A percentile compares a stretch with the other conserved stretches of the same genome.
Evolutionary conservation across 2,797 vertebrate species (phyloP).

Genomic region (Coendou prehensilis): DNA sequence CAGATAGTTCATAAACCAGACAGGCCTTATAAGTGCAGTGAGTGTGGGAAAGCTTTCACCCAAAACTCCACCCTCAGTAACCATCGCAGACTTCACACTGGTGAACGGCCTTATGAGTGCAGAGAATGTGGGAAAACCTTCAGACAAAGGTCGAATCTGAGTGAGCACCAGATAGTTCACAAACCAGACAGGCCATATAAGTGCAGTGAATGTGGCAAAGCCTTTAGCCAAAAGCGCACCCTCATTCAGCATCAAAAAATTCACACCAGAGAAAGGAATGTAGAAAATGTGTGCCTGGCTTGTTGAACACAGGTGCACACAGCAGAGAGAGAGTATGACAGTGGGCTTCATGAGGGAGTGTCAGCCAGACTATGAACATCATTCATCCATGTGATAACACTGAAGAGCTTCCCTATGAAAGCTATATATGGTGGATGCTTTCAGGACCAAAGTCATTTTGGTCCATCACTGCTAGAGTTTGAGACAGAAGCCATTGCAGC

Average conservation of each 20-base stretch:
- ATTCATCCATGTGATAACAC: neutral
- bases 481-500: neutral
- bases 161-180: conserved; percentile 79
- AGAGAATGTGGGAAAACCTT: conserved; percentile 78
- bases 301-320: neutral
- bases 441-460: neutral
- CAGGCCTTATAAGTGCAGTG: neutral
- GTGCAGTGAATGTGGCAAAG: conserved; percentile 60
- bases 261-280: conserved; percentile 64
- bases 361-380: neutral
- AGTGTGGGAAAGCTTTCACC: conserved; percentile 54
- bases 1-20: conserved; percentile 9
- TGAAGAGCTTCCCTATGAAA: neutral
- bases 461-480: neutral
- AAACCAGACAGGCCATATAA: conserved; percentile 59
- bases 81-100: conserved; percentile 74
- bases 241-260: conserved; percentile 74
- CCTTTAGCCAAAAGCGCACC: conserved; percentile 64
- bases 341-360: neutral
- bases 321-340: neutral
- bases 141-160: conserved; percentile 76
- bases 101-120: conserved; percentile 73
- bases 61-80: conserved; percentile 72
- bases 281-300: neutral
- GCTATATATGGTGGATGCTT: neutral